Evolutionary conservation across 2,888 invertebrate species (phyloP).

Genomic region (Vannuccia rotundouncinata): DNA sequence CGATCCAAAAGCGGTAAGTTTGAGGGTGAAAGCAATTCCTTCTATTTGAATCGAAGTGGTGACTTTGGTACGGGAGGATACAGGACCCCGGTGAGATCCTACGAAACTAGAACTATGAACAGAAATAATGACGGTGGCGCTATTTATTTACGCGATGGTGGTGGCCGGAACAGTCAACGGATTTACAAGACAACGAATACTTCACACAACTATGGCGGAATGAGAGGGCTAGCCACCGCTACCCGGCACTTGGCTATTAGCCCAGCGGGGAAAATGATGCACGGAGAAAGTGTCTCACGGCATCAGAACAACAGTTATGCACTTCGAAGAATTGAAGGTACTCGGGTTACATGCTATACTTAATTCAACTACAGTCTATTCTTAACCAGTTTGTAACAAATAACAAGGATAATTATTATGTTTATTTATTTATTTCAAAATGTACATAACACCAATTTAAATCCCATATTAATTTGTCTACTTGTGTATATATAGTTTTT

Average conservation of each 20-base stretch:
- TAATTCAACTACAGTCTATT: too few species aligned
- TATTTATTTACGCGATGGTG: background rate
- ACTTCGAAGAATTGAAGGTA: background rate
- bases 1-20: background rate
- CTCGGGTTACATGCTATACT: too few species aligned
- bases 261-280: background rate
- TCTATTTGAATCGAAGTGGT: background rate
- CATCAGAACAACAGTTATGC: background rate
- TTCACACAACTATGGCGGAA: background rate
- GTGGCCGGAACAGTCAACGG: background rate
- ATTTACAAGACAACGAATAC: too few species aligned
- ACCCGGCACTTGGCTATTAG: background rate
- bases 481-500: too few species aligned
- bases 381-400: too few species aligned
- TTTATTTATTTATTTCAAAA: too few species aligned
- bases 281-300: background rate
- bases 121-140: background rate
- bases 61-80: background rate
- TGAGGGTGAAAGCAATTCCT: too few species aligned
- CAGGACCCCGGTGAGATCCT: background rate
- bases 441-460: too few species aligned
- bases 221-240: background rate
- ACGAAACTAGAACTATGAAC: background rate
- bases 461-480: too few species aligned
- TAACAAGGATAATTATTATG: too few species aligned